phyloP scores from a whole-genome alignment of 2,113 vertebrate genomes.

The Apodemus sylvaticus region DNA sequence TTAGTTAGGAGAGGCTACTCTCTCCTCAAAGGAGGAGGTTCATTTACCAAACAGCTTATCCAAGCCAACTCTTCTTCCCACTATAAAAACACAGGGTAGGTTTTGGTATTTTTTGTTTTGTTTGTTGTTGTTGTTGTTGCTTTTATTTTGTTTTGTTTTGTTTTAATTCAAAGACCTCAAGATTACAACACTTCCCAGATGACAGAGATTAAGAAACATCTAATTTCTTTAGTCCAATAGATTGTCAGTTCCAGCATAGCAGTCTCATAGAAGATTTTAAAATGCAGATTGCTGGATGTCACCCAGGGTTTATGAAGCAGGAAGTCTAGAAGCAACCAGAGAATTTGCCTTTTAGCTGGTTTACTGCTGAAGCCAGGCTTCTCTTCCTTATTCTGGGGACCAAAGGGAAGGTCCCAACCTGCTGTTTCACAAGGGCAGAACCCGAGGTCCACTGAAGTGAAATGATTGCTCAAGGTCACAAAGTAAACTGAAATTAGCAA shows the following conservation, averaged over 20 bases:
- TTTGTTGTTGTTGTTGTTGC: not conserved
- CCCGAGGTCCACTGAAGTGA: not conserved
- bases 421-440: not conserved
- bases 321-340: not conserved
- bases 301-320: not conserved
- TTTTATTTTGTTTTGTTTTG: not conserved
- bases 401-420: not conserved
- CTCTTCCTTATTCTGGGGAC: not conserved
- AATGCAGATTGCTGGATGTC: not conserved
- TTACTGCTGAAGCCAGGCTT: accelerated
- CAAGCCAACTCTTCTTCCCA: not conserved
- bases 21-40: not conserved
- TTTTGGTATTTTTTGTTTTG: not conserved
- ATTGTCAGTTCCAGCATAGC: not conserved
- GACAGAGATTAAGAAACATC: not conserved
- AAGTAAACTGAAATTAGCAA: conserved; percentile 38
- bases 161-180: not conserved
- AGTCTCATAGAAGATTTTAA: not conserved
- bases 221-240: not conserved
- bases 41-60: not conserved
- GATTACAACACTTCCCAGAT: not conserved
- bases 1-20: conserved; percentile 50
- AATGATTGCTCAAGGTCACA: conserved; percentile 49
- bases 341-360: not conserved
- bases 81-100: not conserved